phyloP scores from a whole-genome alignment of 2,888 invertebrate species.

The Apocheima hispidaria region DNA sequence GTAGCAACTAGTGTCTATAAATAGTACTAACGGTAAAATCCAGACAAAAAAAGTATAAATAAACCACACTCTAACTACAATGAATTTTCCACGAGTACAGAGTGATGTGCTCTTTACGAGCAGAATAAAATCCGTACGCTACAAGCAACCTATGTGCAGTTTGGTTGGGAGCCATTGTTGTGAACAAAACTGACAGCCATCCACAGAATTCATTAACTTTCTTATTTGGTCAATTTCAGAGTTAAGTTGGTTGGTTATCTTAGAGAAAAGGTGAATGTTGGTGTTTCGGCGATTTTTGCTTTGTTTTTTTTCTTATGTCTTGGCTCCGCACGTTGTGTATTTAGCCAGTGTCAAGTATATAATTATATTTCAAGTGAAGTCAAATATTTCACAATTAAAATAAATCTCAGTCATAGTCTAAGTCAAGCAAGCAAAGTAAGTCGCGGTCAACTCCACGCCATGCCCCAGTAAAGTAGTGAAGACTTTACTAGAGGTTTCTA shows the following conservation, averaged over 20 bases:
- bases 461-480: too few species aligned
- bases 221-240: not conserved
- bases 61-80: slow-evolving; percentile 12
- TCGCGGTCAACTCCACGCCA: too few species aligned
- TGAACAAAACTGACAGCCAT: not conserved
- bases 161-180: not conserved
- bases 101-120: slow-evolving; percentile 27
- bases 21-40: slow-evolving; percentile 12
- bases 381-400: too few species aligned
- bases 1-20: too few species aligned
- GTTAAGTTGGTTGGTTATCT: not conserved
- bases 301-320: slow-evolving; percentile 10
- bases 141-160: not conserved
- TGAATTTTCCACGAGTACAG: slow-evolving; percentile 20
- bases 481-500: too few species aligned
- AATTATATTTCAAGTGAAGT: too few species aligned
- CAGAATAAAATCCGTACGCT: slow-evolving; percentile 25
- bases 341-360: too few species aligned
- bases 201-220: not conserved
- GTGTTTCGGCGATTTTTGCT: slow-evolving; percentile 13
- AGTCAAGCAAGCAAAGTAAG: too few species aligned
- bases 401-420: too few species aligned
- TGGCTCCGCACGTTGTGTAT: too few species aligned
- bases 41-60: slow-evolving; percentile 12
- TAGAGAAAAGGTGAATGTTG: slow-evolving; percentile 15